Conservation (phyloP, 2,888 invertebrate species). For the Noctuana brunneofusca region DNA sequence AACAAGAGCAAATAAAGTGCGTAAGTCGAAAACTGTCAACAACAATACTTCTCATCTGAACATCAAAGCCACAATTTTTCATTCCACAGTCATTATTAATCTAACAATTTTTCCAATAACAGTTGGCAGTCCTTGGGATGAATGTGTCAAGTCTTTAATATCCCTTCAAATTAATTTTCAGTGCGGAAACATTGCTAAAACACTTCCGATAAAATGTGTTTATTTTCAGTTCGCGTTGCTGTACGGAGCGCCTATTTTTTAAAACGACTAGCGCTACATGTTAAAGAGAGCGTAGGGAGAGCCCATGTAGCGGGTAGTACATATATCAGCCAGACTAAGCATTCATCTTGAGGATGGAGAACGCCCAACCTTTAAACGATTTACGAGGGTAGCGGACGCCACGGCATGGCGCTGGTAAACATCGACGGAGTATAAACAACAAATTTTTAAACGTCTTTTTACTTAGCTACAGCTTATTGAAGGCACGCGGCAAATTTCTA, state of each 20-base stretch:
- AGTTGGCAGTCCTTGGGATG: slow-evolving; percentile 41
- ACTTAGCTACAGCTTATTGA: slow-evolving; percentile 4
- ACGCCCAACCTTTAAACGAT: slow-evolving; percentile 80
- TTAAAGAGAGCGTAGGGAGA: slow-evolving; percentile 57
- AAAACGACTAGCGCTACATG: slow-evolving; percentile 61
- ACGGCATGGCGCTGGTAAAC: slow-evolving; percentile 51
- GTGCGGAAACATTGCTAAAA: slow-evolving; percentile 16
- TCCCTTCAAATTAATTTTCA: slow-evolving; percentile 38
- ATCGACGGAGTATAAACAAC: slow-evolving; percentile 43
- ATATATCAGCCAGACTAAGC: slow-evolving; percentile 77
- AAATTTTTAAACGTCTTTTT: slow-evolving; percentile 21
- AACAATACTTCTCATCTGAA: slow-evolving; percentile 37
- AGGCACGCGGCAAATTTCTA: slow-evolving; percentile 45
- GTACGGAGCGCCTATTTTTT: slow-evolving; percentile 51
- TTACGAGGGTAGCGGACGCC: slow-evolving; percentile 71
- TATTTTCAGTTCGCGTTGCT: slow-evolving; percentile 1
- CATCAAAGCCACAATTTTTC: slow-evolving; percentile 39
- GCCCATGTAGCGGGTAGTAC: slow-evolving; percentile 70
- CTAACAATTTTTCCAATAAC: slow-evolving; percentile 37
- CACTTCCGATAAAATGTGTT: not conserved
- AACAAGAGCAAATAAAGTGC: not conserved
- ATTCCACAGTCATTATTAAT: slow-evolving; percentile 32
- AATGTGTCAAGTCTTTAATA: slow-evolving; percentile 41
- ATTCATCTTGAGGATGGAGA: slow-evolving; percentile 77
- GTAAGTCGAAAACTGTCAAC: slow-evolving; percentile 40